A percentile compares a stretch with the other conserved stretches of the same genome.
These are phyloP conservation scores for Pseudorectes ferrugineus DNA, from an alignment of 2,113 vertebrate species.

Conservation along the genomic window DNA sequence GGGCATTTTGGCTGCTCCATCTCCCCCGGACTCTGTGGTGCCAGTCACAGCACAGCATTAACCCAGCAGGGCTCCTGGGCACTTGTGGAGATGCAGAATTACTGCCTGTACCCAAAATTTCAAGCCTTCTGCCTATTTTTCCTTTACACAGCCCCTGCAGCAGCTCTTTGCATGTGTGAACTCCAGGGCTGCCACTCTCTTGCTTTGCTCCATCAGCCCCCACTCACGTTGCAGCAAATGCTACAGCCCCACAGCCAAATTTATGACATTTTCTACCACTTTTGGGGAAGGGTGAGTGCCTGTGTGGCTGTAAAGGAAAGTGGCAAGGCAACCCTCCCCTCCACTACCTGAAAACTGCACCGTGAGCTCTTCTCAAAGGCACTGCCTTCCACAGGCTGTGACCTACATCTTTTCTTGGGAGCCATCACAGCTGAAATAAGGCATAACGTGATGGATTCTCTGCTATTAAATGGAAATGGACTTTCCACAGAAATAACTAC, in stretches of 20 bases:
- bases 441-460: neutral
- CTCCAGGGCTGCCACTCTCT: neutral
- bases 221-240: accelerated
- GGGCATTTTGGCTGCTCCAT: neutral
- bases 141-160: neutral
- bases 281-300: neutral
- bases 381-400: neutral
- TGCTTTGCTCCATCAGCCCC: neutral
- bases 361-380: neutral
- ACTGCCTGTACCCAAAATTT: neutral
- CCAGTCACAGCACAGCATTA: accelerated
- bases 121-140: neutral
- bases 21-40: neutral
- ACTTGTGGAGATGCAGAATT: neutral
- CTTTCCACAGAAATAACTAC: neutral
- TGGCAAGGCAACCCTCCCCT: neutral
- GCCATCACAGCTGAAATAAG: conserved; percentile 25
- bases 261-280: neutral
- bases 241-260: neutral
- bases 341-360: neutral
- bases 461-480: neutral
- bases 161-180: neutral
- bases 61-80: neutral
- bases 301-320: neutral
- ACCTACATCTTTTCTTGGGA: conserved; percentile 1